Evolutionary conservation across 2,797 vertebrate species (phyloP), one percentile per base, ranked within the genome.

Genomic region (Manis crassicaudata): DNA sequence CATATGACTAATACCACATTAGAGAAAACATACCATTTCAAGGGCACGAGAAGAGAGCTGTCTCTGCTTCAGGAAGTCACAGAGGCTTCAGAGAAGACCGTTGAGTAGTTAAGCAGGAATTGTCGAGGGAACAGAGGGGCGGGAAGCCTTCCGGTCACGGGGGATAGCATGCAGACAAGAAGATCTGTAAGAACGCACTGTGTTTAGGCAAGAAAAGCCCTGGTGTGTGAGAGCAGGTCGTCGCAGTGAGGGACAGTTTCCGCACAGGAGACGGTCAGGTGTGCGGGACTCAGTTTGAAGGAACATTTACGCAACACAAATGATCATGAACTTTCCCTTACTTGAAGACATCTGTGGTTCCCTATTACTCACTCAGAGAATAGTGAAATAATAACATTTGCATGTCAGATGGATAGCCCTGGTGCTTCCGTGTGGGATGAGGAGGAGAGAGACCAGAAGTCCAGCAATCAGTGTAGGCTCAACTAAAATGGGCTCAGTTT

Each of bases 251-350:
- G 56, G 58, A 17, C n/a, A 88, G 21, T 52, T 54, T 43, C 27
- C 21, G 6, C 54, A 92, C 9, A 85, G 52, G 37, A 72, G 50
- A 77, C 73, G 35, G 70, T n/a, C 88, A 68, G 35, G 79, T 81
- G 52, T 88, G n/a, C 40, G 7, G 7, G 46, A 40, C 72, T 77
- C 23, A 72, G 75, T 92, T 18, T 92, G 77, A 90, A 79, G 46
- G 52, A 63, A 94, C 6, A 37, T 65, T 56, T 76, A 46, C 80
- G 77, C 7, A 90, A 72, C 43, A 46, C 54, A 87, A 80, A 65
- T 88, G 37, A 56, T 82, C 25, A 40, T 54, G 32, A 80, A 84
- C 84, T 96, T 96, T 94, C 37, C 32, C 75, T 76, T 85, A 75
- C 46, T 72, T 89, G n/a, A 72, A 75, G 50, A 60, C 7, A 29